Evolutionary conservation across 2,797 vertebrate genomes (phyloP).

Genomic region (Sebastiscus tertius): DNA sequence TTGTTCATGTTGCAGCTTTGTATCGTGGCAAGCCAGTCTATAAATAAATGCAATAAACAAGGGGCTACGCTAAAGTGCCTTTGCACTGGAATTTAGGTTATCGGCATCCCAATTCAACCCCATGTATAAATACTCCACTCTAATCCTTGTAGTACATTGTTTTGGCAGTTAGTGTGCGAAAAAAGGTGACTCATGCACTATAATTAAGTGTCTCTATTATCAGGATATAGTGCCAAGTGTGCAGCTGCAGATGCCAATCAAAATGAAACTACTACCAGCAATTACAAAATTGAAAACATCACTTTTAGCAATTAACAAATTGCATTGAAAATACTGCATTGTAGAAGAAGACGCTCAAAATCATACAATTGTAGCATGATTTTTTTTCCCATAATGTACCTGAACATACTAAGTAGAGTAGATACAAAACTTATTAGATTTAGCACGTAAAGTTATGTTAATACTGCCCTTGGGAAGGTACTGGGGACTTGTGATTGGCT

Average conservation of each 20-base stretch:
- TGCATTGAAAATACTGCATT: neutral
- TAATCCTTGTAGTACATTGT: neutral
- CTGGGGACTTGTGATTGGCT: neutral
- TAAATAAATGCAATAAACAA: neutral
- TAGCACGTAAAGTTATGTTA: neutral
- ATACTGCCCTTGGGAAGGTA: neutral
- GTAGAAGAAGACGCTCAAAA: neutral
- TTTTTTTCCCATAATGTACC: neutral
- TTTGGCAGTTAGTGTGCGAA: neutral
- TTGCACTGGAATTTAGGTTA: slow-evolving; percentile 13
- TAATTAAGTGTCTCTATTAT: neutral
- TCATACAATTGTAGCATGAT: neutral
- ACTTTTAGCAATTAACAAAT: neutral
- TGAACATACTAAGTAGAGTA: neutral
- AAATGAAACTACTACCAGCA: neutral
- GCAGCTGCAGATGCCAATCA: slow-evolving; percentile 13
- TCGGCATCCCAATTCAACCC: neutral
- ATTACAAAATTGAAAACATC: neutral
- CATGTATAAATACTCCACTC: neutral
- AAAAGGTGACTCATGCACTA: neutral
- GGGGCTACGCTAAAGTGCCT: neutral
- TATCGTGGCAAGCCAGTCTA: neutral
- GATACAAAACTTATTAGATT: neutral
- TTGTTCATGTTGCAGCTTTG: neutral
- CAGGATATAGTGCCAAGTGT: neutral